Percentiles rank a stretch among this genome's conserved stretches.
phyloP scores from a whole-genome alignment of 2,888 invertebrate genomes.

The Apoda limacodes region DNA sequence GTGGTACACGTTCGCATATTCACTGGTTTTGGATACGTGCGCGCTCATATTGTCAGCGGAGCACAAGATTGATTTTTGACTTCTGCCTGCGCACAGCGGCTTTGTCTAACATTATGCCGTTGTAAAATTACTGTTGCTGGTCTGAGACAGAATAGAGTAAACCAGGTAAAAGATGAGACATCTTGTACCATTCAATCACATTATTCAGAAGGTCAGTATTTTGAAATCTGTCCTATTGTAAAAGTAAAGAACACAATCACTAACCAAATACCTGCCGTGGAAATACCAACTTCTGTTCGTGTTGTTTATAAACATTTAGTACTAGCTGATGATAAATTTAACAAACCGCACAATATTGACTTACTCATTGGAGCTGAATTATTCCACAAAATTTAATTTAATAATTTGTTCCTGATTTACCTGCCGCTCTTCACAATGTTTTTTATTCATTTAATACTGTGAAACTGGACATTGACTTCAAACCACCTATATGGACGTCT shows the following conservation, averaged over 20 bases:
- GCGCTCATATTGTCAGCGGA: conserved; percentile 7
- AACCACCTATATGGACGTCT: no score
- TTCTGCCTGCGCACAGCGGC: conserved; percentile 3
- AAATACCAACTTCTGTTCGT: background rate
- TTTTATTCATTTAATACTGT: no score
- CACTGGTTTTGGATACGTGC: no score
- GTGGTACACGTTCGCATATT: background rate
- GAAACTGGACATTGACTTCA: no score
- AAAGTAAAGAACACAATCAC: conserved; percentile 1
- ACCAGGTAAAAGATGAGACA: conserved; percentile 4
- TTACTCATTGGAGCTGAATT: no score
- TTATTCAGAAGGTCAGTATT: background rate
- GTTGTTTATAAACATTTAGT: background rate
- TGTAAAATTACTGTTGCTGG: conserved; percentile 4
- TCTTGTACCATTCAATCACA: conserved; percentile 5
- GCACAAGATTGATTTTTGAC: conserved; percentile 9
- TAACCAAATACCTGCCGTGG: background rate
- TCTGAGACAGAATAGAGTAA: conserved; percentile 2
- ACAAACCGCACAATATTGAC: no score
- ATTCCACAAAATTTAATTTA: no score
- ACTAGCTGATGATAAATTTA: conserved; percentile 1
- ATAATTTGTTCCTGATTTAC: no score
- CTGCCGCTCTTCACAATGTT: no score
- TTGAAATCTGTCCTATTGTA: background rate
- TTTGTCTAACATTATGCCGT: conserved; percentile 4